Percentiles rank a stretch among this genome's conserved stretches.
These are phyloP conservation scores for Drosophila helvetica DNA, from an alignment of 2,888 invertebrate species.

Conservation along the genomic window DNA sequence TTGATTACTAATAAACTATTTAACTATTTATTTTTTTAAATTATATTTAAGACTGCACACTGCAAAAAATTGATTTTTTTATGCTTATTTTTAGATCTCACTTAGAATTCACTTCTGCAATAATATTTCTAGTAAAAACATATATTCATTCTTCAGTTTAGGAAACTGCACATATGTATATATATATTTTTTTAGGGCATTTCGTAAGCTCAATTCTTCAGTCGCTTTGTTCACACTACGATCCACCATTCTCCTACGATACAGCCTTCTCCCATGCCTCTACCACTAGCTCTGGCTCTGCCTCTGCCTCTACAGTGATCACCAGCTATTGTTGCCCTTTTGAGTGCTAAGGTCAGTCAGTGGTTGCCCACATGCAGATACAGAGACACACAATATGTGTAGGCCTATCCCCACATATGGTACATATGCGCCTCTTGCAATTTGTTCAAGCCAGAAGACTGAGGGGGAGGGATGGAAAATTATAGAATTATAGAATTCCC, in stretches of 20 bases:
- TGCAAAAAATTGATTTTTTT: no score
- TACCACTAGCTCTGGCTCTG: not conserved
- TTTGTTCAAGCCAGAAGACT: constrained; percentile 34
- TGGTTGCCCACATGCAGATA: constrained; percentile 41
- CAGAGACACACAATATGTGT: constrained; percentile 11
- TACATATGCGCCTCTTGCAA: constrained; percentile 36
- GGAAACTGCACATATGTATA: no score
- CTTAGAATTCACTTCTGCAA: no score
- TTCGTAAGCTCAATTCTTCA: constrained; percentile 15
- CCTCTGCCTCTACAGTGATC: constrained; percentile 14
- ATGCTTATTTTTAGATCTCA: no score
- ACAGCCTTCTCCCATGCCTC: not conserved
- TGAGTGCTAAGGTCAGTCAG: constrained; percentile 70
- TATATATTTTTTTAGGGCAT: not conserved
- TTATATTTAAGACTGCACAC: no score
- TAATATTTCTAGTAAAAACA: no score
- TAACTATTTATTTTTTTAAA: no score
- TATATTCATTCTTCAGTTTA: no score
- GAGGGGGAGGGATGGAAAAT: no score
- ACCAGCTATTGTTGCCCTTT: constrained; percentile 18
- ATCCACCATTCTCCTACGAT: not conserved
- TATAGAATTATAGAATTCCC: no score
- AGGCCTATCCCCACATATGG: constrained; percentile 3
- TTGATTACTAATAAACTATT: no score
- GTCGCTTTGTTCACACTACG: not conserved